These are phyloP conservation scores for Pachypsylla venusta DNA, from an alignment of 1,140 invertebrate species.

Conservation along the genomic window DNA sequence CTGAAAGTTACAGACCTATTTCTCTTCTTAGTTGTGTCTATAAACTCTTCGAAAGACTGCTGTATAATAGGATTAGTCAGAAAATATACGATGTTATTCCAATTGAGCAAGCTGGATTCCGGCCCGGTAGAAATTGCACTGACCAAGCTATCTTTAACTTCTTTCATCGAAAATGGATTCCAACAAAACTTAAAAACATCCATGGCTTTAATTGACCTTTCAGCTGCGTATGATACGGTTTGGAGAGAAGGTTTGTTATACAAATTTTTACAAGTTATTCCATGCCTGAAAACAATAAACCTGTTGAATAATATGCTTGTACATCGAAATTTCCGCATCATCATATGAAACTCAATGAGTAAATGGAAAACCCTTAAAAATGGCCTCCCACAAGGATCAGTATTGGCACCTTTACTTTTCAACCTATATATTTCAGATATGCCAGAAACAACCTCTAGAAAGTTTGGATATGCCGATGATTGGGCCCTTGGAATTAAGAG, in stretches of 20 bases:
- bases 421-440: constrained; percentile 7
- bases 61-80: neutral
- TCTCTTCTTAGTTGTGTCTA: neutral
- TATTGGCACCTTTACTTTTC: constrained; percentile 10
- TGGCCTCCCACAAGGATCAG: constrained; percentile 14
- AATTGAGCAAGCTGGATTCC: constrained; percentile 12
- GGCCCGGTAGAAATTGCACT: neutral
- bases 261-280: constrained; percentile 12
- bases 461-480: constrained; percentile 2
- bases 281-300: neutral
- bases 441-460: neutral
- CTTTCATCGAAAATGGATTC: constrained; percentile 8
- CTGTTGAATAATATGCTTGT: constrained; percentile 7
- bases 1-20: constrained; percentile 9
- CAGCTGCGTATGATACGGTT: constrained; percentile 13
- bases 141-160: neutral
- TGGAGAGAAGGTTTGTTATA: constrained; percentile 7
- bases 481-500: constrained; percentile 4
- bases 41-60: constrained; percentile 9
- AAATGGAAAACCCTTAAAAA: constrained; percentile 9
- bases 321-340: neutral
- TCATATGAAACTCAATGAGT: neutral
- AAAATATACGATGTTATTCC: neutral
- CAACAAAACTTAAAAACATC: constrained; percentile 7
- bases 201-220: constrained; percentile 8